Percentiles rank a stretch among this genome's conserved stretches.
Conservation (phyloP, 2,888 invertebrate species). For the Oasisia sp. region DNA sequence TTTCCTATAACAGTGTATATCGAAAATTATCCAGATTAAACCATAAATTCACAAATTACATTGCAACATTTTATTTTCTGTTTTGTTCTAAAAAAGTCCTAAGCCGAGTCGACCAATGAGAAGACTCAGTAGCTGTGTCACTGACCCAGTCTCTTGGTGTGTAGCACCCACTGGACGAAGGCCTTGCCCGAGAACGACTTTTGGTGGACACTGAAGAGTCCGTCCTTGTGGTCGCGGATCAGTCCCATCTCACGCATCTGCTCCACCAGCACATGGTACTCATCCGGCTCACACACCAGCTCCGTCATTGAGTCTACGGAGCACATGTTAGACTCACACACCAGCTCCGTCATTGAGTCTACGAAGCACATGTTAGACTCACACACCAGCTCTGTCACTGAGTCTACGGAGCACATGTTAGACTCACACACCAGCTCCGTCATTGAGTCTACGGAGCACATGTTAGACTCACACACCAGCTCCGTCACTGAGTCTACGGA, state of each 20-base stretch:
- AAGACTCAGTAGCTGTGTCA: constrained; percentile 7
- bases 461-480: background rate
- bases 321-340: background rate
- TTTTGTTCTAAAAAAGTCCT: too few species aligned
- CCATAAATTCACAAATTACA: too few species aligned
- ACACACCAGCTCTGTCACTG: too few species aligned
- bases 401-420: too few species aligned
- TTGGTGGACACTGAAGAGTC: constrained; percentile 50
- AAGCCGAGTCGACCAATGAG: background rate
- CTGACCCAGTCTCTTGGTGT: constrained; percentile 62
- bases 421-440: too few species aligned
- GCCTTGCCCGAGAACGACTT: constrained; percentile 65
- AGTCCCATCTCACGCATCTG: constrained; percentile 63
- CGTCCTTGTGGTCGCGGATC: constrained; percentile 59
- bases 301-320: constrained; percentile 40
- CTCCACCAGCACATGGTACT: constrained; percentile 58
- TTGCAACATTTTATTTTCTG: too few species aligned
- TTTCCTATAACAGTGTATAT: too few species aligned
- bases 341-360: too few species aligned
- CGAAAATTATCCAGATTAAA: too few species aligned
- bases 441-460: background rate
- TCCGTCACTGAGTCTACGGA: background rate
- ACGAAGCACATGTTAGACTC: too few species aligned
- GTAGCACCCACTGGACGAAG: constrained; percentile 66
- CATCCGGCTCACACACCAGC: constrained; percentile 61